phyloP scores from a whole-genome alignment of 1,140 invertebrate genomes.

The Drosophila melanica region DNA sequence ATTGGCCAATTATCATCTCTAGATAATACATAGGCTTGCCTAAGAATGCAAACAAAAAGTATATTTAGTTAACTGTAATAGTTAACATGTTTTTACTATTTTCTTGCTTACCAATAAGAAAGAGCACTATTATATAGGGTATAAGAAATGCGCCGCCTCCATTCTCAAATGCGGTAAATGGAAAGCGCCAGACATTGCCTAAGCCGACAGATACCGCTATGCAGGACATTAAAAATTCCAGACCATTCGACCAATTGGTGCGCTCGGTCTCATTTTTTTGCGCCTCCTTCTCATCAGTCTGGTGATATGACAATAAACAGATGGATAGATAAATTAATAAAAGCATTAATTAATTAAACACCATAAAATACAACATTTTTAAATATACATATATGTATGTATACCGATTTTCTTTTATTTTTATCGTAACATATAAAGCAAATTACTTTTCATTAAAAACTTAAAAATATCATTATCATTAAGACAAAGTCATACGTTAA shows the following conservation, averaged over 20 bases:
- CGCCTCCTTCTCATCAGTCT: constrained; percentile 56
- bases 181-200: constrained; percentile 88
- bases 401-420: too few relatives aligned
- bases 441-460: too few relatives aligned
- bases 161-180: constrained; percentile 93
- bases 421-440: too few relatives aligned
- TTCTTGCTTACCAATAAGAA: constrained; percentile 89
- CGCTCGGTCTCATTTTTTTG: constrained; percentile 78
- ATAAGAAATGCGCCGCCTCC: constrained; percentile 90
- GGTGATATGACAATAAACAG: not conserved
- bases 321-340: not conserved
- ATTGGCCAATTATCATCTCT: constrained; percentile 91
- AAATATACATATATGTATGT: too few relatives aligned
- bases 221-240: constrained; percentile 95
- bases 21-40: constrained; percentile 92
- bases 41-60: not conserved
- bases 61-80: too few relatives aligned
- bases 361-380: too few relatives aligned
- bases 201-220: constrained; percentile 95
- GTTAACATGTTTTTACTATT: not conserved
- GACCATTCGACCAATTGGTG: constrained; percentile 91
- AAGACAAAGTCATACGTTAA: too few relatives aligned
- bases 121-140: constrained; percentile 92
- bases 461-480: too few relatives aligned
- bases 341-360: too few relatives aligned